These are phyloP conservation scores for Paratrypauchen microcephalus DNA, from an alignment of 2,797 vertebrate species.

Conservation along the genomic window DNA sequence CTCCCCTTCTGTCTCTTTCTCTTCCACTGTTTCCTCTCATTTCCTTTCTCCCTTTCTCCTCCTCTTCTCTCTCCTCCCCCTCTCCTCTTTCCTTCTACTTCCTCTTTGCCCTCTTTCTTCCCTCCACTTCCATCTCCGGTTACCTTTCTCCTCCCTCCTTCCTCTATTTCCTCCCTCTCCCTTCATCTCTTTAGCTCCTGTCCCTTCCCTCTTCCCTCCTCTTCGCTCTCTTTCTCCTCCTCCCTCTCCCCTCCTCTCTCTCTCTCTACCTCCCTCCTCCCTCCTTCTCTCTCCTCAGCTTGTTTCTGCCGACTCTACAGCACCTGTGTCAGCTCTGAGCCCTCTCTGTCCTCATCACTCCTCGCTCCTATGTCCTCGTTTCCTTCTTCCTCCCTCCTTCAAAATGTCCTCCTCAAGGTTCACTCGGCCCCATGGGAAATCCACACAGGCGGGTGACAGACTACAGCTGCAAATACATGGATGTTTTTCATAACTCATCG, in stretches of 20 bases:
- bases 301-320: conserved; percentile 45
- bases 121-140: neutral
- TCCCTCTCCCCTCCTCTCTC: neutral
- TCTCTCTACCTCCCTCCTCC: conserved; percentile 17
- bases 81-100: neutral
- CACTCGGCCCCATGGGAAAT: conserved; percentile 27
- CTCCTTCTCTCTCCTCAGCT: conserved; percentile 19
- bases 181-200: neutral
- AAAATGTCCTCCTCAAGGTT: conserved; percentile 39
- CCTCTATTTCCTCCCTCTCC: neutral
- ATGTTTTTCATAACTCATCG: neutral
- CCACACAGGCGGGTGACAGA: conserved; percentile 25
- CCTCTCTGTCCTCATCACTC: conserved; percentile 55
- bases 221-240: neutral
- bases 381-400: conserved; percentile 34
- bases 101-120: neutral
- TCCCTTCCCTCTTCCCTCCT: neutral
- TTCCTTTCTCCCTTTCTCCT: neutral
- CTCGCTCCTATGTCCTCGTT: conserved; percentile 1
- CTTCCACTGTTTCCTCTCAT: neutral
- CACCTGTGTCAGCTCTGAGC: conserved; percentile 61
- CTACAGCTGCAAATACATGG: neutral
- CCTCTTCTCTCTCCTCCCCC: neutral
- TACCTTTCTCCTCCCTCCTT: neutral
- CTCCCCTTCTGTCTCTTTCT: neutral